Evolutionary conservation across 2,797 vertebrate genomes (phyloP).

Genomic region (Echeneis naucrates): DNA sequence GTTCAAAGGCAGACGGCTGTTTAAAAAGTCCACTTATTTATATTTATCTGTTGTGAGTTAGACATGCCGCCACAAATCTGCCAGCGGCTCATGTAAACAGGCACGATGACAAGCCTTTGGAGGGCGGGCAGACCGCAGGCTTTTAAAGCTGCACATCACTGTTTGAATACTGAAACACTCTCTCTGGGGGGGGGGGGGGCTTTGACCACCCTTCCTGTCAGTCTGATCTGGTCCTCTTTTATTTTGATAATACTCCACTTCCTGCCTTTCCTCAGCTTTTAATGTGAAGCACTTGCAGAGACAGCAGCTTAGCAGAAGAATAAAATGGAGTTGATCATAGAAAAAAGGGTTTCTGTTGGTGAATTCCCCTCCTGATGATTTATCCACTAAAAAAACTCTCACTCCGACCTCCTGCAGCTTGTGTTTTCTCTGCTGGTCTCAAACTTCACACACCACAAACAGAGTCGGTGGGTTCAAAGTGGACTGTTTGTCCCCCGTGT

Average conservation of each 20-base stretch:
- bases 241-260: too few species aligned
- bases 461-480: constrained; percentile 7
- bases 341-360: not conserved
- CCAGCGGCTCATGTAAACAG: constrained; percentile 59
- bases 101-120: constrained; percentile 52
- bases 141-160: constrained; percentile 35
- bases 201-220: not conserved
- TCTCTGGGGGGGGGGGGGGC: constrained; percentile 24
- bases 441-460: not conserved
- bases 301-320: not conserved
- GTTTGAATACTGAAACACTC: constrained; percentile 50
- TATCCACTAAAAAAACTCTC: constrained; percentile 4
- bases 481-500: not conserved
- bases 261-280: not conserved
- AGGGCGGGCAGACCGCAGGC: constrained; percentile 37
- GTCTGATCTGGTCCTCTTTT: too few species aligned
- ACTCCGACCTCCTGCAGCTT: not conserved
- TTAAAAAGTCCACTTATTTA: constrained; percentile 52
- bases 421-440: not conserved
- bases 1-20: constrained; percentile 36
- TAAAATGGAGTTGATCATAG: not conserved
- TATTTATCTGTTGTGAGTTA: constrained; percentile 55
- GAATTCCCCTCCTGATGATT: not conserved
- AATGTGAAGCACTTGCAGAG: not conserved
- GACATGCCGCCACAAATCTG: constrained; percentile 31